Conservation (phyloP, 1,140 invertebrate genomes). For the Drosophila sp. region DNA sequence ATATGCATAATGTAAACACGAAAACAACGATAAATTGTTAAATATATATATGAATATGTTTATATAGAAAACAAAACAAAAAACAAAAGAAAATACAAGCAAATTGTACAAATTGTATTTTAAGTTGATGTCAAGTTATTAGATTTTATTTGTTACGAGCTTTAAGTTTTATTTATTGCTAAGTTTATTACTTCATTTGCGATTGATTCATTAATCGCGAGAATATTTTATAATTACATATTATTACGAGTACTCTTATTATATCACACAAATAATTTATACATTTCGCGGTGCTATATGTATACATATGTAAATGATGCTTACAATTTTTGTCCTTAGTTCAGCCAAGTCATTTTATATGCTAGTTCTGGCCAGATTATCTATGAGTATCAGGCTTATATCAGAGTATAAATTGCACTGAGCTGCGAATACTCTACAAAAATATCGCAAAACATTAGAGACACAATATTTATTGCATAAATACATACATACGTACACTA, state of each 20-base stretch:
- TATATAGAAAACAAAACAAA: constrained; percentile 24
- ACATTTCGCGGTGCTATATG: constrained; percentile 81
- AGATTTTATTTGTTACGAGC: constrained; percentile 64
- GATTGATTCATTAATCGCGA: constrained; percentile 33
- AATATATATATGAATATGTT: constrained; percentile 50
- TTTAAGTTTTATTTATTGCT: constrained; percentile 69
- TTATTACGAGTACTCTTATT: constrained; percentile 1
- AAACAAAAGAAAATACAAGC: constrained; percentile 43
- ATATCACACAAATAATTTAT: constrained; percentile 66
- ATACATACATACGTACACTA: constrained; percentile 54
- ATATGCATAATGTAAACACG: constrained; percentile 50
- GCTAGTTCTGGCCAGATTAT: constrained; percentile 44
- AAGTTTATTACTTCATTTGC: constrained; percentile 52
- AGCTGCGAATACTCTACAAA: constrained; percentile 44
- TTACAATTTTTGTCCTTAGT: constrained; percentile 52
- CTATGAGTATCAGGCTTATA: constrained; percentile 51
- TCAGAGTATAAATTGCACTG: constrained; percentile 53
- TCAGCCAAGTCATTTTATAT: constrained; percentile 51
- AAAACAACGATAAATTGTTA: no score
- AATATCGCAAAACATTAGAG: constrained; percentile 26
- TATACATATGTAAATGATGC: constrained; percentile 68
- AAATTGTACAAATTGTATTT: constrained; percentile 76
- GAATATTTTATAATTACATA: constrained; percentile 17
- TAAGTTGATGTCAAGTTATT: constrained; percentile 58
- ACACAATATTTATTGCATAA: constrained; percentile 68